phyloP scores from a whole-genome alignment of 2,888 invertebrate genomes.

The Alloplasta piceator region DNA sequence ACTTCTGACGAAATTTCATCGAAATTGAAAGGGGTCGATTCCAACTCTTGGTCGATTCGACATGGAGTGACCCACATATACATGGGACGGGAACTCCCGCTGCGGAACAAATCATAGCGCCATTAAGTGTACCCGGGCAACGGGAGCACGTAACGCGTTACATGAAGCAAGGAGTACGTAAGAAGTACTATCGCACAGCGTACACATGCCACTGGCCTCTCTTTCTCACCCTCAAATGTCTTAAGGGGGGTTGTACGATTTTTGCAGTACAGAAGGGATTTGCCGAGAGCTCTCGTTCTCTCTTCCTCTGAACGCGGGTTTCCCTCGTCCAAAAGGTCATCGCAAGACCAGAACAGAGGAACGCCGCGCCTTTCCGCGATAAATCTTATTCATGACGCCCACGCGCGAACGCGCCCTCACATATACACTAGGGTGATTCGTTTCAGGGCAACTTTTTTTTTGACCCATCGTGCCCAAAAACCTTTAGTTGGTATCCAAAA shows the following conservation, averaged over 20 bases:
- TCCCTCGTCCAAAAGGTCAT: slow-evolving; percentile 50
- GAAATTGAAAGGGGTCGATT: no score
- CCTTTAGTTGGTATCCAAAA: no score
- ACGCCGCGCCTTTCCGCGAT: slow-evolving; percentile 51
- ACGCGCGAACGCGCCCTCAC: slow-evolving; percentile 24
- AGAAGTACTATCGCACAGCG: slow-evolving; percentile 59
- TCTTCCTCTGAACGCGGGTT: slow-evolving; percentile 8
- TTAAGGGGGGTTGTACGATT: no score
- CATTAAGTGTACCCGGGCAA: slow-evolving; percentile 63
- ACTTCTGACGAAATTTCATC: no score
- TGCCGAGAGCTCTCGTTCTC: background rate
- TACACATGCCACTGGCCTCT: slow-evolving; percentile 28
- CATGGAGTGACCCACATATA: no score
- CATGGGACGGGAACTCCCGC: slow-evolving; percentile 37
- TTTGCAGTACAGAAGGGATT: no score
- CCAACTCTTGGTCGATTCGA: no score
- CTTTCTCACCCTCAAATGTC: background rate
- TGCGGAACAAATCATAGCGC: slow-evolving; percentile 64
- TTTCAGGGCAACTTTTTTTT: no score
- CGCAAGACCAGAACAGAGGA: slow-evolving; percentile 48
- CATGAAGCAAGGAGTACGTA: slow-evolving; percentile 48
- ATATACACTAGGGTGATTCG: no score
- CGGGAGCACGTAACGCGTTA: slow-evolving; percentile 61
- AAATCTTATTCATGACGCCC: slow-evolving; percentile 60
- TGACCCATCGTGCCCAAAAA: no score